Conservation (phyloP, 2,888 invertebrate genomes). For the Heliothis peltigera region DNA sequence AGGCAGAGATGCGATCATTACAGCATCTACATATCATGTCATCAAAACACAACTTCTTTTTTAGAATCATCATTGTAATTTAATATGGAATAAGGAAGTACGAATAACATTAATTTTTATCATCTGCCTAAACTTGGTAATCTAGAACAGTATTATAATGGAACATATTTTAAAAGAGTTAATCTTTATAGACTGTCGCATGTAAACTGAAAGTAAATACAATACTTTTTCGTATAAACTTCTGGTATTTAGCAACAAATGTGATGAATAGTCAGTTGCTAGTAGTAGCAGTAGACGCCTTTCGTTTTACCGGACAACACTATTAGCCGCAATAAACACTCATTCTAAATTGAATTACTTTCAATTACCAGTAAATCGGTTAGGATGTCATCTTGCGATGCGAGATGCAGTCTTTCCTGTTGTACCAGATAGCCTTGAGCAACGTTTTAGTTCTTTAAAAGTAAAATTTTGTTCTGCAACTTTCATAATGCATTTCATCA, state of each 20-base stretch:
- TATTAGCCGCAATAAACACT: conserved; percentile 71
- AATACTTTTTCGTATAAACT: conserved; percentile 25
- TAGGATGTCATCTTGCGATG: conserved; percentile 72
- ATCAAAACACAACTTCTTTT: conserved; percentile 25
- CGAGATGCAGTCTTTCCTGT: conserved; percentile 54
- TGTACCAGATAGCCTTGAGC: conserved; percentile 53
- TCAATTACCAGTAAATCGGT: conserved; percentile 79
- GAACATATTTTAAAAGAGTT: conserved; percentile 18
- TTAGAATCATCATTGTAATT: conserved; percentile 33
- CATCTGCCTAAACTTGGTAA: conserved; percentile 46
- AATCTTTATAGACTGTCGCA: conserved; percentile 11
- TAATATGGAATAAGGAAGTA: conserved; percentile 43
- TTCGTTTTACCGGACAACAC: conserved; percentile 68
- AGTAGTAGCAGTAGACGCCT: conserved; percentile 50
- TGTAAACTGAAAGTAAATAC: conserved; percentile 31
- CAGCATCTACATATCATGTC: conserved; percentile 29
- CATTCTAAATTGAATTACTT: conserved; percentile 78
- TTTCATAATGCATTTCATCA: conserved; percentile 60
- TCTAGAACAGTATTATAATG: conserved; percentile 39
- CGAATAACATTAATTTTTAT: conserved; percentile 13
- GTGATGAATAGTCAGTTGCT: conserved; percentile 36
- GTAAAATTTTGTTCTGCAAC: conserved; percentile 45
- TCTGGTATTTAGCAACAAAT: conserved; percentile 40
- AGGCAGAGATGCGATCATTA: conserved; percentile 42
- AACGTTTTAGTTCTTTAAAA: conserved; percentile 38